Base-by-base conservation (phyloP, 2,113 vertebrate genomes). In the Macquaria ambigua region DNA sequence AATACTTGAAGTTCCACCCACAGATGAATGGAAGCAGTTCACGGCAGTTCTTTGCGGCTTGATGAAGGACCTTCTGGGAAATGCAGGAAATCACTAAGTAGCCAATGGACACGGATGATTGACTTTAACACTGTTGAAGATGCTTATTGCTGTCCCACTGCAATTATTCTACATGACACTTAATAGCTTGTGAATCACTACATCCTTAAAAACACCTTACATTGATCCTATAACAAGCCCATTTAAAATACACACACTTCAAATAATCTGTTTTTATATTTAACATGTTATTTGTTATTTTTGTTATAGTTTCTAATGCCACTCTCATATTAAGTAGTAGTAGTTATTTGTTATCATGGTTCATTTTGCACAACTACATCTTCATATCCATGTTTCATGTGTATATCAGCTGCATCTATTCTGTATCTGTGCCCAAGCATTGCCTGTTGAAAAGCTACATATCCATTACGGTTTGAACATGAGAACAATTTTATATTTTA, bases 31-130 rank as follows among this genome's bases (percentile, higher is more conserved):
- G 52, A 79, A 50, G 23, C 28, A 4, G 52, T 58, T 73, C 25
- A 73, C 20, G 15, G 23, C n/a, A 7, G 71, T 52, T 64, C 37
- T 73, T 53, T 64, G 25, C 6, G 18, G 63, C 66, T 37, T 77
- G 75, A 85, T 85, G 79, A 81, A 77, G 52, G 52, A 61, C 41
- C 18, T 77, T 53, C 53, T 77, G 28, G 28, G 83, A 75, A 80
- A 89, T 20, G 34, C 55, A 84, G 78, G 64, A 73, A 87, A 82
- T 87, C 67, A 69, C n/a, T 64, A 43, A 77, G 55, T 52, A 46
- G 37, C 69, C 48, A 55, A 3, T 37, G 16, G 58, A 74, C 81
- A 74, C 50, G 16, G 50, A 63, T 73, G 79, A 74, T 5, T 75
- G 77, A 69, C 39, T 59, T 59, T 74, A 66, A 77, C 37, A 43